phyloP scores from a whole-genome alignment of 2,113 vertebrate species.

The Dolichotis patagonum region DNA sequence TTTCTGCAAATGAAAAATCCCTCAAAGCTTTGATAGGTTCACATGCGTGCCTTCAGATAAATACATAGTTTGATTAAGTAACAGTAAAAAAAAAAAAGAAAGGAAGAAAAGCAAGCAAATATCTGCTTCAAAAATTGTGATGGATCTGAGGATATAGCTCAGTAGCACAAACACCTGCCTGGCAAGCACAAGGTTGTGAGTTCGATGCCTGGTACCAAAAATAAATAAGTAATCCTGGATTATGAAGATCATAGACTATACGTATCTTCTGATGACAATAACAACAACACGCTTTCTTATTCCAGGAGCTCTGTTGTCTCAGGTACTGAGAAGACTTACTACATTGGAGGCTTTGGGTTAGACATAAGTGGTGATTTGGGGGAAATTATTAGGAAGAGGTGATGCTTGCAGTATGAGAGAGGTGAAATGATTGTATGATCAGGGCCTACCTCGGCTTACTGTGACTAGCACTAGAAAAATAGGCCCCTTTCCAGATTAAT shows the following conservation, averaged over 20 bases:
- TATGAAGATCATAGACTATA: background rate
- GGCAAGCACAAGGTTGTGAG: no score
- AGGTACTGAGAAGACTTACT: background rate
- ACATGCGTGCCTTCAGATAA: background rate
- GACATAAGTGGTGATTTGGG: background rate
- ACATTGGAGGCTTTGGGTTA: background rate
- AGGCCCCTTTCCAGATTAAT: background rate
- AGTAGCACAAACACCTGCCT: no score
- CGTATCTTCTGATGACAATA: background rate
- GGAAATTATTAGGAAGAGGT: background rate
- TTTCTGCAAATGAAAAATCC: background rate
- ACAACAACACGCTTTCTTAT: background rate
- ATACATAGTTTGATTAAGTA: background rate
- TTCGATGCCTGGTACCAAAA: no score
- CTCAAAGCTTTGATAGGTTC: background rate
- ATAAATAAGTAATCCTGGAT: background rate
- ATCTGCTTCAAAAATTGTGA: background rate
- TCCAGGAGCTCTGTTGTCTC: background rate
- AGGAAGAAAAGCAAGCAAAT: background rate
- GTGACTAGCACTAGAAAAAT: background rate
- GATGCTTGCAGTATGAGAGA: no score
- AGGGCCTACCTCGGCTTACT: background rate
- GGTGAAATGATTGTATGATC: background rate
- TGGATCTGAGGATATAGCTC: no score
- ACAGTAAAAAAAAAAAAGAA: background rate